Evolutionary conservation across 2,797 vertebrate genomes (phyloP), one percentile per base, ranked within the genome.

Genomic region (Anabas testudineus): DNA sequence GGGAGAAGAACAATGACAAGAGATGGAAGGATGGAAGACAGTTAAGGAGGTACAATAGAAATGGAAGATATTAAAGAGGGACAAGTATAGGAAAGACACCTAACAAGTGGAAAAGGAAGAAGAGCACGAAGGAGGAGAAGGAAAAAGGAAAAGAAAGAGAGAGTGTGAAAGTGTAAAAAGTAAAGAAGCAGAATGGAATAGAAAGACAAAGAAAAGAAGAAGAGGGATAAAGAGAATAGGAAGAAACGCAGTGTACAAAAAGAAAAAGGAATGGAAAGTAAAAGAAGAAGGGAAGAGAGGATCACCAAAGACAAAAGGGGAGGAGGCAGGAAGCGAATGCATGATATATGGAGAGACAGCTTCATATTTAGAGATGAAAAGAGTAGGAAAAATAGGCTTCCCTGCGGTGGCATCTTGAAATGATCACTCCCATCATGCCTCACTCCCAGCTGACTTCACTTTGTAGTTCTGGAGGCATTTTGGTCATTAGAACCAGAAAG

Each of bases 311-410:
- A 63, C 70, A 53, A 74, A 47, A 55, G 39, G 21, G 55, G 53
- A 76, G 74, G 58, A 74, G 56, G 72, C 34, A 42, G 71, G 58
- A 76, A 76, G 64, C 53, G 41, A 49, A 45, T 64, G 56, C 76
- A 80, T 75, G 80, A 86, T 82, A 21, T 36, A 77, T 66, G 57
- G 71, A 73, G 69, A 56, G 71, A 82, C 59, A 79, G 69, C 71
- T 84, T 79, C 81, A 82, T 72, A 78, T 68, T 62, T 68, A 42
- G 74, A 85, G 85, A 88, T 85, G 80, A 86, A 87, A 82, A 78
- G 74, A 59, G 65, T 72, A 81, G 80, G 77, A 85, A 69, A 67
- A 77, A 71, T 73, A 47, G 64, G 66, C 64, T 59, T 78, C 66
- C 83, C 78, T 39, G 68, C 5, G 9, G 71, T 37, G 80, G 57